Evolutionary conservation across 2,113 vertebrate genomes (phyloP), one percentile per base, ranked within the genome.

Genomic region (Myrmecobius fasciatus): DNA sequence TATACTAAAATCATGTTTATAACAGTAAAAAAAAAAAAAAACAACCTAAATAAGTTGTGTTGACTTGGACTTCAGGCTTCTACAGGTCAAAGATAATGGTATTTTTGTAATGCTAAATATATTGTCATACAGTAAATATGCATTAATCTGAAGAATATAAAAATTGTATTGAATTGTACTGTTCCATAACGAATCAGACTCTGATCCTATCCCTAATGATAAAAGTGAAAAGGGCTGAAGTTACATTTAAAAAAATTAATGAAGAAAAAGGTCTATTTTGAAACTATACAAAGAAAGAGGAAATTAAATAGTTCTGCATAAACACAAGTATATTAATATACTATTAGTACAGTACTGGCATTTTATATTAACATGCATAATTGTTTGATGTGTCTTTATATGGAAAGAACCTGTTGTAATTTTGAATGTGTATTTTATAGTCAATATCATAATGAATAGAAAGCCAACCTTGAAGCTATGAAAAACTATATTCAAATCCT

Each of bases 231-330:
- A 1, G 22, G n/a, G 17, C 36, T 83, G 7, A 83, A 83, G 17
- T 94, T 94, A 31, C 1, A 0, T 89, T 95, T 95, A 54, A 25
- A 94, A 93, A 93, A 56, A 91, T 90, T 95, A 93, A 88, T 96
- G 54, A 94, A 95, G 10, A 54, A 3, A 25, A 36, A 92, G 56
- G 88, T 89, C 60, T 89, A 46, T 47, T 48, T 28, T 28, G 94
- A 96, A 97, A 92, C 47, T 4, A 43, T 95, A 95, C 88, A 93
- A 93, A 56, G n/a, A 95, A 53, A 89, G 48, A 36, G 90, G 92
- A 22, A 24, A 94, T 53, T 51, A 92, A 89, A 89, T 92, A 28
- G 51, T 88, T 83, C 93, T 56, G 67, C 53, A 67, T 95, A 48
- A 83, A 83, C 36, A 83, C 89, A 90, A 25, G 53, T 91, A 88